Base-by-base conservation (phyloP, 2,888 invertebrate genomes). In the Lymantria dispar region DNA sequence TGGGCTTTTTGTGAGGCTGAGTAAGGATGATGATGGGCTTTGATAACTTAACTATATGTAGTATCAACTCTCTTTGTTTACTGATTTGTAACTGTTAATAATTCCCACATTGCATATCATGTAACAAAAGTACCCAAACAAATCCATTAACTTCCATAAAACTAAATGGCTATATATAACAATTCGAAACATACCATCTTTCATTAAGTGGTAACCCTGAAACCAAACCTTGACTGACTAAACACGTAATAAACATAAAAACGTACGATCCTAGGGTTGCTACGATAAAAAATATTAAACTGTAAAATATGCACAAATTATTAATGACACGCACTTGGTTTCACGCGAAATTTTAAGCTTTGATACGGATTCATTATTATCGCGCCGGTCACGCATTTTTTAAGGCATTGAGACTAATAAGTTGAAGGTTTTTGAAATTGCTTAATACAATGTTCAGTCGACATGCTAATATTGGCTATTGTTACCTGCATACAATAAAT, bases 271-370 rank as follows among this genome's bases (percentile, higher is more conserved):
- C 52, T 54, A 63, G 65, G 57, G 59, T 58, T 66, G 60, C 66
- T 56, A 56, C 68, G 64, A 67, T 72, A 72, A 78, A 70, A 72
- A 66, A 63, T 67, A 64, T 42, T 68, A 60, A 58, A 67, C 62
- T 70, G 71, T 76, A 74, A 80, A 78, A 78, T 79, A 80, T 80
- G 76, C 80, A 79, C 76, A 80, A 78, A 79, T 80, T 76, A 72
- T 74, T 63, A 71, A 69, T 68, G 69, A 59, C 80, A 80, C 79
- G 80, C 80, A 76, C 70, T 48, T 51, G 43, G 39, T 54, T 70
- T 64, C 75, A 77, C 74, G 72, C 69, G 64, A 76, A 72, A 71
- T 51, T 61, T 65, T 45, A 52, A 11, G 42, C 30, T 49, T 64
- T 65, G 63, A 61, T 66, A 65, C 48, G 59, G 61, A 58, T 63